phyloP scores from a whole-genome alignment of 2,888 invertebrate genomes.

The Embidobia sp. region DNA sequence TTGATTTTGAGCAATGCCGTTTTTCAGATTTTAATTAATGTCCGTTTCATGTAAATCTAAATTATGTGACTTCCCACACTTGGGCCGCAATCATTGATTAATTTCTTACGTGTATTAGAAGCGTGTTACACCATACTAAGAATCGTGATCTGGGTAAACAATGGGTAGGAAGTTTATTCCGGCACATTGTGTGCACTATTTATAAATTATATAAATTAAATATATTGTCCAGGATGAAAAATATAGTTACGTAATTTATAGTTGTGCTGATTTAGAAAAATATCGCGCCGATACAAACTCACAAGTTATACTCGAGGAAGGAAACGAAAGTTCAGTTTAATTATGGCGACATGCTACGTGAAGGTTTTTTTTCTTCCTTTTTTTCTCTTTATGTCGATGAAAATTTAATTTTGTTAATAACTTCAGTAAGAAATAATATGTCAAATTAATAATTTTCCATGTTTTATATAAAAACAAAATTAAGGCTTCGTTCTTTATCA shows the following conservation, averaged over 20 bases:
- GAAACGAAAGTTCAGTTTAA: neutral
- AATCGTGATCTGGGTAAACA: constrained; percentile 51
- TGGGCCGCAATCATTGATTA: constrained; percentile 34
- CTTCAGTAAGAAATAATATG: no score
- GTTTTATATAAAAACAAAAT: no score
- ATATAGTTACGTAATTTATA: constrained; percentile 28
- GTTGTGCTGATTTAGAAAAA: constrained; percentile 14
- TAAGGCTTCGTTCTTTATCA: no score
- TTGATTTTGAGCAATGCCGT: neutral
- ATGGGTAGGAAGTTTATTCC: constrained; percentile 34
- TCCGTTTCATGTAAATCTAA: constrained; percentile 25
- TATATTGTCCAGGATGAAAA: constrained; percentile 9
- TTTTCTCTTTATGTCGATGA: no score
- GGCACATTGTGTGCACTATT: constrained; percentile 11
- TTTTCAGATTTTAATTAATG: constrained; percentile 27
- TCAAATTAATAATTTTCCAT: no score
- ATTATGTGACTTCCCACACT: constrained; percentile 34
- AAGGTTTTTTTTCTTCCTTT: no score
- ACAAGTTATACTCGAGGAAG: constrained; percentile 8
- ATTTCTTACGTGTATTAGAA: constrained; percentile 42
- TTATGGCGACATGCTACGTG: neutral
- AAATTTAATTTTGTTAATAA: no score
- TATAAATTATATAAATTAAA: constrained; percentile 44
- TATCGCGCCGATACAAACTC: neutral
- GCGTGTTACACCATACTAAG: constrained; percentile 37